These are phyloP conservation scores for Tokudaia tokunoshimensis DNA, from an alignment of 2,797 vertebrate species.

Conservation along the genomic window DNA sequence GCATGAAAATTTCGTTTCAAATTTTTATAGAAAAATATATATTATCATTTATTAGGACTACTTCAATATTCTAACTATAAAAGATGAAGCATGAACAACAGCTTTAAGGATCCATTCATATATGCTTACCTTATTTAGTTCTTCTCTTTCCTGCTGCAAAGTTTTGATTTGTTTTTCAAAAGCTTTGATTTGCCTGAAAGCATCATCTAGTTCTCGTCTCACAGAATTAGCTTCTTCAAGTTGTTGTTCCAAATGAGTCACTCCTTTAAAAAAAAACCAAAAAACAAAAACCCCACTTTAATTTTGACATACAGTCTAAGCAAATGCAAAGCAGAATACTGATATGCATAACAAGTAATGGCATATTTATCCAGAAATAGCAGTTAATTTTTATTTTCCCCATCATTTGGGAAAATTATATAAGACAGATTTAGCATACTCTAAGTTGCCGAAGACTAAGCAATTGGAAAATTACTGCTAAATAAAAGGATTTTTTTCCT, in stretches of 20 bases:
- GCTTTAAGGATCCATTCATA: slow-evolving; percentile 10
- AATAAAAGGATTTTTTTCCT: slow-evolving; percentile 73
- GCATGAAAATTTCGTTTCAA: not conserved
- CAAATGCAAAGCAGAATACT: slow-evolving; percentile 82
- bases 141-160: slow-evolving; percentile 94
- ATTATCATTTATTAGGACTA: slow-evolving; percentile 52
- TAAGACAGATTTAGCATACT: slow-evolving; percentile 68
- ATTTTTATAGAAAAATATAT: slow-evolving; percentile 3
- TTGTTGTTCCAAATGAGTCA: slow-evolving; percentile 93
- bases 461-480: slow-evolving; percentile 78
- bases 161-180: slow-evolving; percentile 96
- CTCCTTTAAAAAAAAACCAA: slow-evolving; percentile 88
- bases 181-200: slow-evolving; percentile 94
- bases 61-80: slow-evolving; percentile 41
- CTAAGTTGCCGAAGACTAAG: slow-evolving; percentile 75
- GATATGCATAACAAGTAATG: slow-evolving; percentile 83
- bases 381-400: slow-evolving; percentile 74
- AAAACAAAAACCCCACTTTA: slow-evolving; percentile 71
- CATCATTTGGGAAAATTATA: slow-evolving; percentile 72
- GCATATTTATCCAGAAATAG: slow-evolving; percentile 84
- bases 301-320: slow-evolving; percentile 70
- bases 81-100: slow-evolving; percentile 65
- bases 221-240: slow-evolving; percentile 93
- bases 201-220: slow-evolving; percentile 94
- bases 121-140: slow-evolving; percentile 94